Evolutionary conservation across 2,888 invertebrate species (phyloP).

Genomic region (Drosophila algonquin): DNA sequence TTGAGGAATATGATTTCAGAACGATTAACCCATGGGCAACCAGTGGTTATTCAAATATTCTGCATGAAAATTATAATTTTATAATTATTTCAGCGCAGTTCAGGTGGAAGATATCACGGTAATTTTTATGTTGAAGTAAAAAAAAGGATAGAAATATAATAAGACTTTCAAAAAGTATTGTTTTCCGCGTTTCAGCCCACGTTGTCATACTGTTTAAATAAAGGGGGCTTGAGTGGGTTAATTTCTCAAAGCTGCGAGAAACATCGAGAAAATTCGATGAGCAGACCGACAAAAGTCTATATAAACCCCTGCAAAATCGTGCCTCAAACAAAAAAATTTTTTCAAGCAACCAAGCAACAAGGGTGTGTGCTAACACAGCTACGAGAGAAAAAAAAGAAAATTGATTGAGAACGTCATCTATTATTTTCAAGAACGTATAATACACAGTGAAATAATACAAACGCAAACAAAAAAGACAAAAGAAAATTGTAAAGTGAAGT

Average conservation of each 20-base stretch:
- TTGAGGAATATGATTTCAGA: too few relatives aligned
- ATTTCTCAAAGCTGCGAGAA: conserved; percentile 54
- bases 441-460: neutral
- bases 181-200: too few relatives aligned
- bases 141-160: fast-evolving
- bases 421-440: conserved; percentile 7
- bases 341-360: conserved; percentile 5
- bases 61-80: too few relatives aligned
- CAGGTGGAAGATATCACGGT: too few relatives aligned
- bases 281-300: conserved; percentile 55
- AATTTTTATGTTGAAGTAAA: too few relatives aligned
- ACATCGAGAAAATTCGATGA: conserved; percentile 68
- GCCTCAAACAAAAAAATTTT: conserved; percentile 26
- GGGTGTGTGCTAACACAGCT: conserved; percentile 8
- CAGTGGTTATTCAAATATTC: too few relatives aligned
- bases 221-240: too few relatives aligned
- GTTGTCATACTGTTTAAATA: too few relatives aligned
- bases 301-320: conserved; percentile 41
- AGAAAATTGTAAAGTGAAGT: conserved; percentile 16
- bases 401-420: conserved; percentile 1
- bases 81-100: too few relatives aligned
- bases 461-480: neutral
- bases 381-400: neutral
- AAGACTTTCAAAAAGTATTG: too few relatives aligned
- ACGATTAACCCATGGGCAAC: too few relatives aligned